These are phyloP conservation scores for Ferrisia virgata DNA, from an alignment of 2,888 invertebrate genomes.

Conservation along the genomic window DNA sequence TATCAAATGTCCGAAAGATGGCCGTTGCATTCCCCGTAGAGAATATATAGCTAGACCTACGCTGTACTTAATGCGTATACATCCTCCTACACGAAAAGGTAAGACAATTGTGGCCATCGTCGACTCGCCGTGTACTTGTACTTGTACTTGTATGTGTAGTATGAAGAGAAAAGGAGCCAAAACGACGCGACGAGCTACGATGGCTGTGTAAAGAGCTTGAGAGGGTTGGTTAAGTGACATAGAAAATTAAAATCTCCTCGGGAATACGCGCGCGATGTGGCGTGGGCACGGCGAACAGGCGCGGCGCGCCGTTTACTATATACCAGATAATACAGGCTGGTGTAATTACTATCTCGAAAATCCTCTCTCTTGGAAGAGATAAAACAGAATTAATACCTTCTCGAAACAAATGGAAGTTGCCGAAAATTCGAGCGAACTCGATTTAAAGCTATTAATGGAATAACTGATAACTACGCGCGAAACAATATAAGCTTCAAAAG, in stretches of 20 bases:
- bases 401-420: conserved; percentile 33
- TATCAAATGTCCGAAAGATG: neutral
- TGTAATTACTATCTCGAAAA: conserved; percentile 25
- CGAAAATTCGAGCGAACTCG: conserved; percentile 29
- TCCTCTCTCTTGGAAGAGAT: conserved; percentile 31
- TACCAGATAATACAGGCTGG: neutral
- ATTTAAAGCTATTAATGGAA: conserved; percentile 28
- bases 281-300: too few relatives aligned
- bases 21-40: neutral
- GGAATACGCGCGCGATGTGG: conserved; percentile 3
- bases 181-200: neutral
- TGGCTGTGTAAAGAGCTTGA: too few relatives aligned
- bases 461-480: conserved; percentile 24
- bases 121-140: neutral
- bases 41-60: neutral
- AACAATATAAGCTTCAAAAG: conserved; percentile 17
- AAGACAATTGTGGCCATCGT: neutral
- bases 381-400: conserved; percentile 32
- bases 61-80: too few relatives aligned
- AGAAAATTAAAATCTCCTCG: conserved; percentile 27
- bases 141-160: too few relatives aligned
- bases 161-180: too few relatives aligned
- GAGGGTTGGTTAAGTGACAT: conserved; percentile 23
- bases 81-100: neutral
- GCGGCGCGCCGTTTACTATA: neutral